Percentiles rank a stretch among this genome's conserved stretches.
phyloP scores from a whole-genome alignment of 2,113 vertebrate species.

The Mellivora capensis region DNA sequence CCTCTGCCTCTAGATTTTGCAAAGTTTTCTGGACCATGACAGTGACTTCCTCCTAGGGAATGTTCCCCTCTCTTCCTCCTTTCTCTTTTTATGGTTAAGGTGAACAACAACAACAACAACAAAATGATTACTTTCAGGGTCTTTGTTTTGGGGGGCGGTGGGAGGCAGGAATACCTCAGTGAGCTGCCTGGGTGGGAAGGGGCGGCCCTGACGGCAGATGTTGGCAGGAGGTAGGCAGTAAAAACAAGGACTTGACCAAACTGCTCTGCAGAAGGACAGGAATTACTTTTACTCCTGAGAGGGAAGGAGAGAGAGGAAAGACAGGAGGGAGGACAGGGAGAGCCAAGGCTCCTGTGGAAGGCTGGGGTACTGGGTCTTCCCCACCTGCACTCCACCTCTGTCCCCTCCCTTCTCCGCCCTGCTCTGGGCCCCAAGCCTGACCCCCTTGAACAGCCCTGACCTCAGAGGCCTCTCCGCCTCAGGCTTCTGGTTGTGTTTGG shows the following conservation, averaged over 20 bases:
- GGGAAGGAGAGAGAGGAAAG: neutral
- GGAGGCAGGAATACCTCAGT: neutral
- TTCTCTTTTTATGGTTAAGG: neutral
- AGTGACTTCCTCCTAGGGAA: neutral
- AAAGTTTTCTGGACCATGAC: neutral
- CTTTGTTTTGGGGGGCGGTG: neutral
- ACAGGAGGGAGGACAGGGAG: rapidly evolving
- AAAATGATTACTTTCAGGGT: neutral
- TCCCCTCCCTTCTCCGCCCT: neutral
- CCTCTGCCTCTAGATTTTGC: neutral
- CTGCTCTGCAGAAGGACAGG: neutral
- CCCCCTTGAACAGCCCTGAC: neutral
- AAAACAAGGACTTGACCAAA: neutral
- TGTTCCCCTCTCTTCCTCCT: neutral
- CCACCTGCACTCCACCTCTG: rapidly evolving
- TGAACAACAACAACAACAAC: neutral
- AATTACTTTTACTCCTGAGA: neutral
- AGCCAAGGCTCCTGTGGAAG: neutral
- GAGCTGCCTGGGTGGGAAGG: neutral
- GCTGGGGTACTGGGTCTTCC: neutral
- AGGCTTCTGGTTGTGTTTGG: neutral
- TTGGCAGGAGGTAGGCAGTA: neutral
- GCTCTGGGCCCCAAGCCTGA: neutral
- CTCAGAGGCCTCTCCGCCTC: neutral
- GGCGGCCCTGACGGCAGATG: neutral